Evolutionary conservation across 2,888 invertebrate species (phyloP).

Genomic region (Ariolimax columbianus): DNA sequence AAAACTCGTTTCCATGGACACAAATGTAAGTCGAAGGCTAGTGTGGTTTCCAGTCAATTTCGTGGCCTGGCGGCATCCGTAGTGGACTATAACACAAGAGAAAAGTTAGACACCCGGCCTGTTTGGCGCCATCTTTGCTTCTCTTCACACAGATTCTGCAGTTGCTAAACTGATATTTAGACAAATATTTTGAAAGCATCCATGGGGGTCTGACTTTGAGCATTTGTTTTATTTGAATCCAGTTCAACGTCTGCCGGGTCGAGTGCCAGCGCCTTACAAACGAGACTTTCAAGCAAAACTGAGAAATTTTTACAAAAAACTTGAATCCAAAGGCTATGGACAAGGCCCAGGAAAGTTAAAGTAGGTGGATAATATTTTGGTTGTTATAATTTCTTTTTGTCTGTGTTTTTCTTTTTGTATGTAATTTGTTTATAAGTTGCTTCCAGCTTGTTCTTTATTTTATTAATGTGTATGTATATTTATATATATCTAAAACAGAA

Average conservation of each 20-base stretch:
- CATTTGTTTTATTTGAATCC: conserved; percentile 52
- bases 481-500: background rate
- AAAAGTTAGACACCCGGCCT: no score
- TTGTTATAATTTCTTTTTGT: background rate
- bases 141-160: no score
- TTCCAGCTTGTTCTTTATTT: background rate
- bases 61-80: no score
- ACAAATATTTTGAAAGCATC: no score
- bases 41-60: no score
- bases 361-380: conserved; percentile 82
- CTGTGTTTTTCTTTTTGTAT: no score
- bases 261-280: conserved; percentile 93
- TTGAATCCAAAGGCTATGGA: conserved; percentile 97
- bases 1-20: no score
- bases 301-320: conserved; percentile 93
- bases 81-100: no score
- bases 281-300: conserved; percentile 97
- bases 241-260: conserved; percentile 83
- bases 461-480: background rate
- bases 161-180: no score
- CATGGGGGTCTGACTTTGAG: background rate
- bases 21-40: no score
- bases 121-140: no score
- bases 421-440: background rate
- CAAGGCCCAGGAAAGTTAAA: conserved; percentile 98